A percentile compares a stretch with the other conserved stretches of the same genome.
phyloP scores from a whole-genome alignment of 2,888 invertebrate species.

The Chrysolina americana region DNA sequence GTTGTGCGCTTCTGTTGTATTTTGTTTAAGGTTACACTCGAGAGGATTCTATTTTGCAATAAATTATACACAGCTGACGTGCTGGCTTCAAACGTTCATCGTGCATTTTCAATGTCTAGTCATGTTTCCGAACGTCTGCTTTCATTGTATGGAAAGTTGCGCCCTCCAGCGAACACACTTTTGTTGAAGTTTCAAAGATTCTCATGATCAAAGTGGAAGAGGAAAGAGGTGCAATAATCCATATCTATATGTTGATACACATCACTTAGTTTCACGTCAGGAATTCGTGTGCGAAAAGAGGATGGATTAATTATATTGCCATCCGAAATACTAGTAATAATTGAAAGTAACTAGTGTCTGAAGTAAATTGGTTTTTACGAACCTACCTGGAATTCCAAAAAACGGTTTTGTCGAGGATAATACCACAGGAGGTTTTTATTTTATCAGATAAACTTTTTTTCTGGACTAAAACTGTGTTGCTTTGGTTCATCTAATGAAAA shows the following conservation, averaged over 20 bases:
- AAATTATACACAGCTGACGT: slow-evolving; percentile 55
- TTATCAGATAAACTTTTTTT: too few relatives aligned
- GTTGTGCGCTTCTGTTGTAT: slow-evolving; percentile 37
- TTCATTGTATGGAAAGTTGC: slow-evolving; percentile 17
- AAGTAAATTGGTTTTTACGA: too few relatives aligned
- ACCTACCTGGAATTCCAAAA: too few relatives aligned
- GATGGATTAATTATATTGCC: too few relatives aligned
- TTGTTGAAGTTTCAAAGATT: background rate
- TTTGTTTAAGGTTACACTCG: slow-evolving; percentile 51
- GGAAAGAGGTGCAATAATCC: background rate
- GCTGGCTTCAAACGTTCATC: slow-evolving; percentile 51
- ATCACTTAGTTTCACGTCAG: background rate
- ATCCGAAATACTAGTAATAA: too few relatives aligned
- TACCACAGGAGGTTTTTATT: too few relatives aligned
- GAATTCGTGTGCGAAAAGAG: too few relatives aligned
- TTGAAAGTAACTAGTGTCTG: too few relatives aligned
- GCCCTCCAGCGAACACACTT: slow-evolving; percentile 12
- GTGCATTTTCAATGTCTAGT: slow-evolving; percentile 25
- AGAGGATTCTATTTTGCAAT: slow-evolving; percentile 53
- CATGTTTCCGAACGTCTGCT: slow-evolving; percentile 9
- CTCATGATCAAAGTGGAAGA: slow-evolving; percentile 4
- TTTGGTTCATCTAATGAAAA: too few relatives aligned
- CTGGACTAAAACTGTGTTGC: too few relatives aligned
- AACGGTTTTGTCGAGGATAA: too few relatives aligned
- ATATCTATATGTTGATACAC: background rate